Conservation (phyloP, 2,113 vertebrate species). For the Microcebus murinus region DNA sequence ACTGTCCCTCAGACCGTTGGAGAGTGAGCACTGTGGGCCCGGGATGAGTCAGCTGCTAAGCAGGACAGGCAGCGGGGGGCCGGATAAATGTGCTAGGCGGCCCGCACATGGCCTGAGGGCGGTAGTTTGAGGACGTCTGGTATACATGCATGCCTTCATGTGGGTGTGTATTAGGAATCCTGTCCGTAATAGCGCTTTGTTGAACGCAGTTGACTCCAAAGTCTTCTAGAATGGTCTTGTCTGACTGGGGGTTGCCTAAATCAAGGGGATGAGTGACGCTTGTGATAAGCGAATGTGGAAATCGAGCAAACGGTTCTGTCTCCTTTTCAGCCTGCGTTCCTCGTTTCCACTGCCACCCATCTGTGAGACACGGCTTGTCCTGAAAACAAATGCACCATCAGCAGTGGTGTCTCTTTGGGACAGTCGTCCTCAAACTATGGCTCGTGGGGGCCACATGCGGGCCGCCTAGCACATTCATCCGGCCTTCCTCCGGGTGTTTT, state of each 20-base stretch:
- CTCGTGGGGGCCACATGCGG: no score
- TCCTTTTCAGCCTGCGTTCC: neutral
- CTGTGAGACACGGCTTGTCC: neutral
- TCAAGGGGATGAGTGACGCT: neutral
- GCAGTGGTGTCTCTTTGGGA: neutral
- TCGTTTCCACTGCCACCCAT: neutral
- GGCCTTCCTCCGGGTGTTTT: no score
- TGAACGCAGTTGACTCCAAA: neutral
- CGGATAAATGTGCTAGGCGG: no score
- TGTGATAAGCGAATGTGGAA: neutral
- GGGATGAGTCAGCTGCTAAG: no score
- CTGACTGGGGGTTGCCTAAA: neutral
- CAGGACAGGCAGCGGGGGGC: no score
- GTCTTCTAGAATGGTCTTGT: neutral
- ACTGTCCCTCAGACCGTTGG: no score
- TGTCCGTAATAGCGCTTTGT: neutral
- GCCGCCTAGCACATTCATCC: no score
- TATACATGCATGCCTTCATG: fast-evolving
- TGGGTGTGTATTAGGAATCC: neutral
- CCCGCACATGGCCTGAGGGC: no score
- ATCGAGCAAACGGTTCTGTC: neutral
- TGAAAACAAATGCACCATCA: constrained; percentile 21
- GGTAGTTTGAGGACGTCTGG: no score
- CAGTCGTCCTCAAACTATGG: no score
- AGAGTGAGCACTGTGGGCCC: no score